Base-by-base conservation (phyloP, 2,113 vertebrate genomes). In the Tachycineta bicolor region DNA sequence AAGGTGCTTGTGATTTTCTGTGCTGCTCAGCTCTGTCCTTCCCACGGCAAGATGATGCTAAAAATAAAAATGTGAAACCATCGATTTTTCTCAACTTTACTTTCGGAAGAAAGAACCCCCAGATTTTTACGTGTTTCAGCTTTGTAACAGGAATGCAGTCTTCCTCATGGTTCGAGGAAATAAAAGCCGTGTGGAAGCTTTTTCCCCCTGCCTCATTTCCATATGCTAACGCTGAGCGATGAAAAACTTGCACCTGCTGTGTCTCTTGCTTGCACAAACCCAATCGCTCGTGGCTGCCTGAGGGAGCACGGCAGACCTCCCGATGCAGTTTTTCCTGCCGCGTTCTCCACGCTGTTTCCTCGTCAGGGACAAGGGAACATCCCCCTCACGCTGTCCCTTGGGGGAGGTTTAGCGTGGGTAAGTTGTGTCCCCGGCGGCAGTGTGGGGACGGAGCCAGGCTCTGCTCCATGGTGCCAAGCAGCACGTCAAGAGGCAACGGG, bases 221-320 rank as follows among this genome's bases (percentile, higher is more conserved):
- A 0, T 7, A 14, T 10, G 23, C 23, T 39, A 3, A 2, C 11
- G 50, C 0, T 0, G 25, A n/a, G 44, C 0, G 2, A 6, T 2
- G 9, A 12, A 2, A 18, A 25, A 14, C 10, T 20, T 3, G 10
- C 18, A 11, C 21, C 1, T 7, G 12, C 8, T 34, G 1, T 10
- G 21, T 19, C 13, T 3, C 1, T 11, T 7, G 19, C 43, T 50
- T 4, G 5, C 11, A 4, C 41, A 12, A 16, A 17, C 16, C 3
- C 8, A 4, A 0, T 24, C 23, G 7, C 7, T 47, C 5, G 19
- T 3, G 75, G 2, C 21, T 21, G 11, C 18, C 53, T 12, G 9
- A 3, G n/a, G 65, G 3, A 5, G 4, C 14, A 9, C 23, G 2
- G 12, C 18, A 1, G 3, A 1, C 21, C 7, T 28, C 8, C 34